A percentile compares a stretch with the other conserved stretches of the same genome.
phyloP scores from a whole-genome alignment of 2,888 invertebrate genomes.

The Aporophyla lueneburgensis region DNA sequence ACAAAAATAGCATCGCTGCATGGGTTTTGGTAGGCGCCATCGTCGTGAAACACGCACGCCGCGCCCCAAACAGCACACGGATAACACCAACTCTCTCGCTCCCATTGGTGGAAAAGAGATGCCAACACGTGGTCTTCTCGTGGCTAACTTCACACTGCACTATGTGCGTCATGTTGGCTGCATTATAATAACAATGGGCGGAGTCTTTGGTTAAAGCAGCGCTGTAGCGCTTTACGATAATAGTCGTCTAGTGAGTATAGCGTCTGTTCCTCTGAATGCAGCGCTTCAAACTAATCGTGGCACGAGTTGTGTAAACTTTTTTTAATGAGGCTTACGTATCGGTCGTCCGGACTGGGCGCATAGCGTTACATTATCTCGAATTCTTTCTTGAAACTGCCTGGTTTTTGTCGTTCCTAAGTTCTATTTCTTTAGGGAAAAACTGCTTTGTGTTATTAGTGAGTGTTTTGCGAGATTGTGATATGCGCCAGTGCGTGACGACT shows the following conservation, averaged over 20 bases:
- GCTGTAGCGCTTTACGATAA: constrained; percentile 74
- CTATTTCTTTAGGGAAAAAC: constrained; percentile 58
- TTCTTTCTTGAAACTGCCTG: constrained; percentile 70
- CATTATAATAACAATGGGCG: constrained; percentile 90
- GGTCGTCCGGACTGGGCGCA: constrained; percentile 79
- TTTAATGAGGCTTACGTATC: constrained; percentile 85
- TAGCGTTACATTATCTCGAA: constrained; percentile 75
- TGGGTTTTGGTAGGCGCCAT: constrained; percentile 56
- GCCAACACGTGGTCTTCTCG: constrained; percentile 65
- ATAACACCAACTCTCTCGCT: constrained; percentile 67
- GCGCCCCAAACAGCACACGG: constrained; percentile 61
- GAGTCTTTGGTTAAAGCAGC: constrained; percentile 70
- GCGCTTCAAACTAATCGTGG: constrained; percentile 67
- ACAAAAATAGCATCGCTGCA: constrained; percentile 68
- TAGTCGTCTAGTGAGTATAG: background rate
- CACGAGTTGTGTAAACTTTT: constrained; percentile 88
- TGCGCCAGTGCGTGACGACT: constrained; percentile 78
- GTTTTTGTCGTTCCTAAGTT: constrained; percentile 62
- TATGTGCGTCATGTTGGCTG: constrained; percentile 88
- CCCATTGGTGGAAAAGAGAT: constrained; percentile 69
- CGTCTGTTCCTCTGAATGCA: constrained; percentile 59
- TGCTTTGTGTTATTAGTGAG: constrained; percentile 61
- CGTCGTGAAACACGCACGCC: constrained; percentile 53
- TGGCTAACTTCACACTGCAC: constrained; percentile 81
- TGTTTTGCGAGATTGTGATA: constrained; percentile 65